Conservation (phyloP, 2,113 vertebrate genomes). For the Pseudonaja textilis region DNA sequence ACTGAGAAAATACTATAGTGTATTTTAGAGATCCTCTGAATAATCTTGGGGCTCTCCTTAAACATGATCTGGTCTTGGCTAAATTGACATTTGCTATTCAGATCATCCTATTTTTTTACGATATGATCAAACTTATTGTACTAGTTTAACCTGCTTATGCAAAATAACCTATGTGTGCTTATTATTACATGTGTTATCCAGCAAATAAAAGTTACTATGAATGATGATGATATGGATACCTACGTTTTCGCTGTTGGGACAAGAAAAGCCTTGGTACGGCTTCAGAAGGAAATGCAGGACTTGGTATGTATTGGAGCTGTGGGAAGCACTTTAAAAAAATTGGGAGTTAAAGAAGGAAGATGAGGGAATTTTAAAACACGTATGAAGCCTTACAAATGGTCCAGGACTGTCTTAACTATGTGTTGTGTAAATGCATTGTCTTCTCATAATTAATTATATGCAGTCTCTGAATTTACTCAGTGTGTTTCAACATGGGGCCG, state of each 20-base stretch:
- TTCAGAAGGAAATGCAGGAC: constrained; percentile 99
- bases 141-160: neutral
- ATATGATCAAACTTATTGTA: neutral
- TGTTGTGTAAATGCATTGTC: neutral
- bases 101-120: neutral
- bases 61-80: neutral
- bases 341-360: neutral
- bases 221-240: constrained; percentile 98
- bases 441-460: neutral
- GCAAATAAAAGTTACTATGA: constrained; percentile 99
- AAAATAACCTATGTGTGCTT: neutral
- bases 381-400: neutral
- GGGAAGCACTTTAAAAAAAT: neutral
- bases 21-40: neutral
- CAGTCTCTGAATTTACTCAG: neutral
- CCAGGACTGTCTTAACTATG: neutral
- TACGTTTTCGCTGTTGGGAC: constrained; percentile 95
- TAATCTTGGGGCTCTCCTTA: neutral
- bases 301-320: constrained; percentile 70
- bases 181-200: constrained; percentile 51
- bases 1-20: neutral
- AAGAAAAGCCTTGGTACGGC: constrained; percentile 87
- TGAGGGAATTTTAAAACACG: neutral
- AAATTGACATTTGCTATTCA: neutral
- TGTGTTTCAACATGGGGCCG: neutral